Evolutionary conservation across 2,113 vertebrate species (phyloP), one percentile per base, ranked within the genome.

Genomic region (Grammomys surdaster): DNA sequence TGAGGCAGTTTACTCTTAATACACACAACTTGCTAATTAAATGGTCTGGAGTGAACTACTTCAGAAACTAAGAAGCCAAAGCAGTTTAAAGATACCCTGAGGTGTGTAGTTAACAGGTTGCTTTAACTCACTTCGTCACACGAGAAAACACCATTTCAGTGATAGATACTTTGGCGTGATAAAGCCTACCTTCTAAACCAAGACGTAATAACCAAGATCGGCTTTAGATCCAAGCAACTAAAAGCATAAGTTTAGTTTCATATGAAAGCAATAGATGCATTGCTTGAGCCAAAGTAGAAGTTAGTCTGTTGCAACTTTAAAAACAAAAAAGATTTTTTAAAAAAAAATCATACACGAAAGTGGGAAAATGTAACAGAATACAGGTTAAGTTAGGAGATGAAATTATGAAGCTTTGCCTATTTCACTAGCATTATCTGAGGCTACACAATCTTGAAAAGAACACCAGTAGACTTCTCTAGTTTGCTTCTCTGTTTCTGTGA

Each of bases 1-100:
- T 0, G 54, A 72, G 10, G 19, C 51, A 93, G 73, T 95, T 96
- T 82, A 91, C 90, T 97, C 60, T 93, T 90, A 88, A 46, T 22
- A 82, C 16, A 58, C 60, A 94, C 56, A 91, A 95, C 60, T 73
- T 96, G 86, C 82, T 95, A 96, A 95, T 1, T 89, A 94, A 97
- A 89, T 56, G 70, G 48, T 75, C 69, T 93, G 63, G 33, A 94
- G 28, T 80, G 85, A 97, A 95, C 67, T 63, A 94, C 82, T 87
- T 93, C 73, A 73, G 36, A 82, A 89, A 82, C 36, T 67, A 95
- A 77, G 56, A 69, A 84, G 72, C 60, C 51, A 13, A 88, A 94
- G 90, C 20, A 40, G 28, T 84, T 93, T 88, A 95, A 93, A 82
- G 75, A 70, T 92, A 78, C 51, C 51, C 67, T 95, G 90, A 92